Base-by-base conservation (phyloP, 2,888 invertebrate genomes). In the Leptopterna dolabrata region DNA sequence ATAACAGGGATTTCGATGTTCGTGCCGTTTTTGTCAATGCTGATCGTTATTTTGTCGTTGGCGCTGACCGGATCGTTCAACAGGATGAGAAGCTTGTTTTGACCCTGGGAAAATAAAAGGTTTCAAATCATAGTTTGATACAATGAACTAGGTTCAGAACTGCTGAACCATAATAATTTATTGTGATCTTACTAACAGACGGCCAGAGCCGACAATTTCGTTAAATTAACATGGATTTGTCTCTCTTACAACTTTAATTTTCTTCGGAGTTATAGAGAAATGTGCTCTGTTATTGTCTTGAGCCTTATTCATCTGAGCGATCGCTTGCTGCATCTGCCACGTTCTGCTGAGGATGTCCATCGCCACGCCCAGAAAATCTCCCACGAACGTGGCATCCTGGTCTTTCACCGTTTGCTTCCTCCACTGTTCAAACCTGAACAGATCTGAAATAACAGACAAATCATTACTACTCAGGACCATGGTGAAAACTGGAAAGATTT, bases 371-470 rank as follows among this genome's bases (percentile, higher is more conserved):
- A 97, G 92, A 91, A 97, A 96, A 89, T 96, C 96, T 89, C 96
- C 96, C 47, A 97, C 96, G 91, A 96, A 96, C 0, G 95, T 95
- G 84, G 96, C 95, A 91, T 97, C 97, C 91, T 96, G 96, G 91
- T 97, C 96, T 80, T 95, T 95, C 0, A 93, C 93, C 73, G 93
- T 94, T 92, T 96, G 95, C 91, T 96, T 95, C 88, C 95, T 94
- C 97, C 97, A 97, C 90, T 95, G 95, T 88, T 95, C 94, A 91
- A 95, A 96, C 76, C 94, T 94, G 2, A 95, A 94, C 90, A 96
- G 93, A 80, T 95, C 95, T 93, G 87, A 47, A 76, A 84, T 24
- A 55, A 76, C 43, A 13, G 82, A n/a, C n/a, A n/a, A n/a, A n/a
- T n/a, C n/a, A 80, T n/a, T n/a, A n/a, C n/a, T n/a, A n/a, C n/a